Percentiles rank a stretch among this genome's conserved stretches.
These are phyloP conservation scores for Diacarnus erythraeanus DNA, from an alignment of 37 sponge, comb jelly and placozoan genomes.

Conservation along the genomic window DNA sequence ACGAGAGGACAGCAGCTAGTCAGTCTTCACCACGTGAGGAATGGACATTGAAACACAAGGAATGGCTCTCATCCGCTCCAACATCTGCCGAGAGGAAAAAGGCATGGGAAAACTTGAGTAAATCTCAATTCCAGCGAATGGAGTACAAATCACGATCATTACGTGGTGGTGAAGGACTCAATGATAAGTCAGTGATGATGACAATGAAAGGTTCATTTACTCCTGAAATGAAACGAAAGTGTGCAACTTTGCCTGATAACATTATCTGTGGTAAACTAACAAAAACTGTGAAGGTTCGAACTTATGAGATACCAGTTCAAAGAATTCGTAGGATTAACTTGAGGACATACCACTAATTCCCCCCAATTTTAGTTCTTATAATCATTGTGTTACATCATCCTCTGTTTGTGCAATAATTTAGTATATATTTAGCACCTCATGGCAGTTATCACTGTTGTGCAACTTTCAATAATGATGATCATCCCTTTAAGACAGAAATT, in stretches of 20 bases:
- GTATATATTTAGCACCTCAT: too few relatives aligned
- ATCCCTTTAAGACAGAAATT: too few relatives aligned
- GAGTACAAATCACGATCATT: neutral
- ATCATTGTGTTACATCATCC: neutral
- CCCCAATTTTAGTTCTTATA: neutral
- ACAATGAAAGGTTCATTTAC: neutral
- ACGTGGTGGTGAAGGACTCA: neutral
- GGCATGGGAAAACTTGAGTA: constrained; percentile 20
- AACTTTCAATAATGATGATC: too few relatives aligned
- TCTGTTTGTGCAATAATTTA: neutral
- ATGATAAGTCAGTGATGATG: neutral
- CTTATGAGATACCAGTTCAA: constrained; percentile 32
- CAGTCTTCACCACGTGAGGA: neutral
- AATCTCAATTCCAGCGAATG: neutral
- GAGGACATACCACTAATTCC: constrained; percentile 40
- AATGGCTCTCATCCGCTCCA: constrained; percentile 34
- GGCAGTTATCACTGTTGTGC: too few relatives aligned
- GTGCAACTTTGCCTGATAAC: constrained; percentile 52
- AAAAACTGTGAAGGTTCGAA: constrained; percentile 28
- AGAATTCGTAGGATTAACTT: constrained; percentile 38
- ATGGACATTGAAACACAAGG: constrained; percentile 16
- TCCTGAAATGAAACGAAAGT: constrained; percentile 15
- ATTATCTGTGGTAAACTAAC: constrained; percentile 1
- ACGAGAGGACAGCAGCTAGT: neutral
- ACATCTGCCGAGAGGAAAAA: constrained; percentile 32